Percentiles rank a stretch among this genome's conserved stretches.
phyloP scores from a whole-genome alignment of 2,113 vertebrate species.

The Trogon surrucura region DNA sequence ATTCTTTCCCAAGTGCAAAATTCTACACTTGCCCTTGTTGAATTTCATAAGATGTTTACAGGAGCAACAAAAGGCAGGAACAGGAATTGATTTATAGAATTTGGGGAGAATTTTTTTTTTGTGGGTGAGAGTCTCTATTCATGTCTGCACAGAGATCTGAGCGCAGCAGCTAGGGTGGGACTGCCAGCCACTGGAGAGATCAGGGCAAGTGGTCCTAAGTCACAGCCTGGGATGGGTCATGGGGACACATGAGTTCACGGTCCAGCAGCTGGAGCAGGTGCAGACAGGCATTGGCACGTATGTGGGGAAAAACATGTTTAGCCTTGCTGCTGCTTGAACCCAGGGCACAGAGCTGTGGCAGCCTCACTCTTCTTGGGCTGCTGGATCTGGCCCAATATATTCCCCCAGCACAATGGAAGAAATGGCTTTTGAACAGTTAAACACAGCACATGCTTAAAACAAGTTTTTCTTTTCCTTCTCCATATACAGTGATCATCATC shows the following conservation, averaged over 20 bases:
- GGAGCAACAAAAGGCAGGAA: not conserved
- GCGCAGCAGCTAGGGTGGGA: not conserved
- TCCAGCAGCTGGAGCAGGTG: not conserved
- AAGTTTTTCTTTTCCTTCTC: not conserved
- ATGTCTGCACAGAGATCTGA: no score
- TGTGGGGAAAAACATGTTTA: fast-evolving
- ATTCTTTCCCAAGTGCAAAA: no score
- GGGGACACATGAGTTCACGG: fast-evolving
- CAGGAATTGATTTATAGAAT: not conserved
- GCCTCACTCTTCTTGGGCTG: not conserved
- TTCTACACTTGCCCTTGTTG: no score
- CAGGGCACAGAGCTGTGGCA: fast-evolving
- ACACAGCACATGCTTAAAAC: not conserved
- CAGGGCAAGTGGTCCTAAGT: fast-evolving
- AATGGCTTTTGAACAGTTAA: not conserved
- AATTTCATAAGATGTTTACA: not conserved
- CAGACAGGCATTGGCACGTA: fast-evolving
- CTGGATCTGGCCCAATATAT: fast-evolving
- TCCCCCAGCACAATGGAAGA: not conserved
- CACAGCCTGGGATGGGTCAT: not conserved
- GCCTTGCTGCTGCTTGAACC: not conserved
- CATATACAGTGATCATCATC: not conserved
- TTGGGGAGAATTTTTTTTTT: not conserved
- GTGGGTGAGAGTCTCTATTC: not conserved
- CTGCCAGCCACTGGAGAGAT: not conserved